These are phyloP conservation scores for Adelognathus sp. DNA, from an alignment of 2,888 invertebrate species.

Conservation along the genomic window DNA sequence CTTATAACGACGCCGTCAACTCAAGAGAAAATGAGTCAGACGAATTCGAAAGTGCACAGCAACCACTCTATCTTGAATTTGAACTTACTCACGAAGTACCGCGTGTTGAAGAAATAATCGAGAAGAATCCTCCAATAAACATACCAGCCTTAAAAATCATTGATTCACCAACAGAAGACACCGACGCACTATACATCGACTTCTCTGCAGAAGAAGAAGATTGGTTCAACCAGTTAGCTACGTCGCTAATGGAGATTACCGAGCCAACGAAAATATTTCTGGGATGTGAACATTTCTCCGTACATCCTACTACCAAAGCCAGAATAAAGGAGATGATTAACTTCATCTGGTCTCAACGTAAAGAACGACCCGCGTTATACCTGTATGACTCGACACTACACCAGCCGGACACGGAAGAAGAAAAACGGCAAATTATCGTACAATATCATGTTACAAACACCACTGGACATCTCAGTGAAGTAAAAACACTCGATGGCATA, in stretches of 20 bases:
- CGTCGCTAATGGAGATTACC: not conserved
- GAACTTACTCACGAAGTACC: not conserved
- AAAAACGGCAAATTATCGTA: not conserved
- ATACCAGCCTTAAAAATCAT: not conserved
- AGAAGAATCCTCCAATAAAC: not conserved
- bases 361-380: not conserved
- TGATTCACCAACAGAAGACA: not conserved
- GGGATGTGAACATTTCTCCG: not conserved
- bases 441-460: not conserved
- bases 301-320: not conserved
- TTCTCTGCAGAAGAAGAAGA: not conserved
- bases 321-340: constrained; percentile 12
- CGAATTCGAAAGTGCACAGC: not conserved
- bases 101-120: not conserved
- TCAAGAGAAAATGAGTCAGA: not conserved
- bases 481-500: constrained; percentile 1
- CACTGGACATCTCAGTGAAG: not conserved
- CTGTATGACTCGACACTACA: not conserved
- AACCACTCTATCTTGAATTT: constrained; percentile 6
- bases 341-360: not conserved
- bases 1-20: not conserved
- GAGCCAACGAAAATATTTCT: not conserved
- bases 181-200: not conserved
- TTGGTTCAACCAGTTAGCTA: not conserved
- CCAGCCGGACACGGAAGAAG: not conserved